Conservation (phyloP, 2,113 vertebrate species). For the Nycticebus coucang region DNA sequence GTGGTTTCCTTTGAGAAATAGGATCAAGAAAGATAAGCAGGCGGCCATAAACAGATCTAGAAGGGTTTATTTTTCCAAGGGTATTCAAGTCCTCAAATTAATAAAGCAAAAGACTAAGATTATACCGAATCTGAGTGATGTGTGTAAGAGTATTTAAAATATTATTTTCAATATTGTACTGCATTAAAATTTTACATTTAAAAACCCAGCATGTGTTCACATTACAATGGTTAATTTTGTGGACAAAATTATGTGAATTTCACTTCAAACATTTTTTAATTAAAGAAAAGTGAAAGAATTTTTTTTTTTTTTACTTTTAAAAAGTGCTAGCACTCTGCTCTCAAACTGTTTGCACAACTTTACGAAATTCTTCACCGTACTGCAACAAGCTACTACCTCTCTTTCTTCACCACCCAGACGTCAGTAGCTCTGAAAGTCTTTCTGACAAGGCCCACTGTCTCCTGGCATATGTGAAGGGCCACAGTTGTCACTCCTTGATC, state of each 20-base stretch:
- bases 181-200: background rate
- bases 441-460: background rate
- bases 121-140: background rate
- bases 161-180: background rate
- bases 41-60: background rate
- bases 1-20: constrained; percentile 72
- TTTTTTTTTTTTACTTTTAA: background rate
- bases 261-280: background rate
- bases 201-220: background rate
- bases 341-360: background rate
- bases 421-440: background rate
- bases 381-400: background rate
- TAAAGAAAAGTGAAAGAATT: too few relatives aligned
- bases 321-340: background rate
- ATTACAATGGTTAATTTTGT: background rate
- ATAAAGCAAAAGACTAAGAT: background rate
- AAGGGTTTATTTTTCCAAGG: background rate
- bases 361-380: background rate
- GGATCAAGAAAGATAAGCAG: background rate
- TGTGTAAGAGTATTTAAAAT: background rate
- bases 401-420: background rate
- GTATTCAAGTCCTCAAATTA: background rate
- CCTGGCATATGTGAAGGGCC: fast-evolving
- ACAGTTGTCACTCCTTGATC: background rate
- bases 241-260: background rate